Evolutionary conservation across 2,888 invertebrate genomes (phyloP).

Genomic region (Euplexia lucipara): DNA sequence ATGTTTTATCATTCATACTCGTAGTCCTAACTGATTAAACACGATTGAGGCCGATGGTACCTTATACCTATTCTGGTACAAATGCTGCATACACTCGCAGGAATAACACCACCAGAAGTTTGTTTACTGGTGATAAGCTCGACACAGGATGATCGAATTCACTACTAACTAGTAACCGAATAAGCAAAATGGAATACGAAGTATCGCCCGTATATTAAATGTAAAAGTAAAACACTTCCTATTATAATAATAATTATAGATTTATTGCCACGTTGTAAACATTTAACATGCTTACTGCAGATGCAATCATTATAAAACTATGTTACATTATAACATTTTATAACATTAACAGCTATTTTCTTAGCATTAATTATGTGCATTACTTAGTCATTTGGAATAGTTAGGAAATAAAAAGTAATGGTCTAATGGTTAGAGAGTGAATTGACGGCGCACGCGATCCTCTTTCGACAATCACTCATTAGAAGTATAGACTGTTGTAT

Average conservation of each 20-base stretch:
- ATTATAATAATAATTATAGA: neutral
- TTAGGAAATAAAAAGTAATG: constrained; percentile 64
- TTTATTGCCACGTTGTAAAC: neutral
- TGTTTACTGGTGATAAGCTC: too few relatives aligned
- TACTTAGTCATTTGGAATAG: constrained; percentile 48
- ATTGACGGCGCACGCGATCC: constrained; percentile 61
- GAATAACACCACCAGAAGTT: too few relatives aligned
- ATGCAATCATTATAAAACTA: constrained; percentile 4
- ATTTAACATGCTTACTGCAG: neutral
- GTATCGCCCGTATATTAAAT: too few relatives aligned
- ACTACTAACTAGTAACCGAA: too few relatives aligned
- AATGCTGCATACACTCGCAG: too few relatives aligned
- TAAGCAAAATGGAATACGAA: too few relatives aligned
- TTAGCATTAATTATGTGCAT: constrained; percentile 44
- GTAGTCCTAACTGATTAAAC: too few relatives aligned
- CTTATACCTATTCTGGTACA: too few relatives aligned
- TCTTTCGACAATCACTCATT: constrained; percentile 54
- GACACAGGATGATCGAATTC: too few relatives aligned
- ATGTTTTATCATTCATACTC: too few relatives aligned
- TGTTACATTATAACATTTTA: constrained; percentile 30
- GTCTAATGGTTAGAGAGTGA: constrained; percentile 65
- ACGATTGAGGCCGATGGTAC: too few relatives aligned
- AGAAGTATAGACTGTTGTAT: constrained; percentile 36
- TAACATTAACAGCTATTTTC: constrained; percentile 47
- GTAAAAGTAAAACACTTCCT: too few relatives aligned